Percentiles rank a stretch among this genome's conserved stretches.
These are phyloP conservation scores for Euwallacea similis DNA, from an alignment of 1,140 invertebrate genomes.

Conservation along the genomic window DNA sequence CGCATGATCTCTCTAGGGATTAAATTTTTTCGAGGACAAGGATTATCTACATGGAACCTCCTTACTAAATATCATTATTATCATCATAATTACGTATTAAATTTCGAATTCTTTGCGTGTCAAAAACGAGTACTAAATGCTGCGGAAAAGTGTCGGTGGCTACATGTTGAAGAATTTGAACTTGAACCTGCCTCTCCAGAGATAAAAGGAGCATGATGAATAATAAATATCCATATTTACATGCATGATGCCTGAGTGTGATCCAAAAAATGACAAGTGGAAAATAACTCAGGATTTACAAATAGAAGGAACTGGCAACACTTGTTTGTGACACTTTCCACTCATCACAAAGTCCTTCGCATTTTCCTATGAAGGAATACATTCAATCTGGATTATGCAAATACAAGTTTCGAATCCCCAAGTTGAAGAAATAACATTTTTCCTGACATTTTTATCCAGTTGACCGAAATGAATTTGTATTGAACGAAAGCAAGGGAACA, in stretches of 20 bases:
- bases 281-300: not conserved
- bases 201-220: too few species aligned
- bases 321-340: not conserved
- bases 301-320: not conserved
- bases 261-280: not conserved
- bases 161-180: too few species aligned
- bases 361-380: not conserved
- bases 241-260: not conserved
- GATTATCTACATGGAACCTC: too few species aligned
- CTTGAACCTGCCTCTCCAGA: too few species aligned
- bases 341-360: not conserved
- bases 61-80: too few species aligned
- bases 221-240: not conserved
- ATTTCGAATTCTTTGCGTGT: too few species aligned
- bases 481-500: not conserved
- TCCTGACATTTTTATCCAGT: not conserved
- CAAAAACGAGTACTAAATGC: too few species aligned
- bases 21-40: too few species aligned
- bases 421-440: not conserved
- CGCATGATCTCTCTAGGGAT: too few species aligned
- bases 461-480: conserved; percentile 6
- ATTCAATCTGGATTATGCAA: conserved; percentile 2
- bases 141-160: too few species aligned
- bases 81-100: too few species aligned
- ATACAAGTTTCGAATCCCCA: not conserved